Evolutionary conservation across 1,140 invertebrate species (phyloP), one percentile per base, ranked within the genome.

Genomic region (Brachionus calyciflorus): DNA sequence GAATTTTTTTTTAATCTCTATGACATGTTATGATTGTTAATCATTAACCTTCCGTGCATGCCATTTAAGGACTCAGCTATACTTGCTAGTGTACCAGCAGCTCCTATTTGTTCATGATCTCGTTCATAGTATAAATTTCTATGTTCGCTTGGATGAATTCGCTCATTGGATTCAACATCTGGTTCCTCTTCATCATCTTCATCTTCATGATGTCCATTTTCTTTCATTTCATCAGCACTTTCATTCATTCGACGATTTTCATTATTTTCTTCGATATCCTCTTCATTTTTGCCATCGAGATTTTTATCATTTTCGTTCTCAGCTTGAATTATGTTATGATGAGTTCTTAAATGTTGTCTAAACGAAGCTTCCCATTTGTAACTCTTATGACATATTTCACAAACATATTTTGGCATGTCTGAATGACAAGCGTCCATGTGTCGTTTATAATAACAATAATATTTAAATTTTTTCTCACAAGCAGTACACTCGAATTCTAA

Each of bases 391-490:
- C 69, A 73, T 28, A 33, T 73, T 14, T 73, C 69, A 24, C 69
- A 73, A 10, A 73, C 69, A 55, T 73, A 73, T 40, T 73, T 73
- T 1, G 69, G 69, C 44, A 37, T 40, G 3, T 73, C 69, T 33
- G 69, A 73, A n/a, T 73, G 69, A 73, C 69, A 73, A 21, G 69
- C 69, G 24, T 73, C 69, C 69, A 73, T 73, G 69, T 73, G 69
- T 17, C 69, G 19, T 37, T 73, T 73, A 14, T 73, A 73, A 33
- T 73, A 73, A 33, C 69, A 73, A 26, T 73, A 73, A 24, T 73
- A 73, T 24, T 73, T 73, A 28, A 73, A 73, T 53, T 55, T 49
- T 73, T 73, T 73, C 17, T 73, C 69, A 26, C 69, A 73, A 30
- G 69, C 69, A 1, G 69, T 33, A 10, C 69, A 73, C 7, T 73